Evolutionary conservation across 2,888 invertebrate genomes (phyloP).

Genomic region (Reticulitermes lucifugus): DNA sequence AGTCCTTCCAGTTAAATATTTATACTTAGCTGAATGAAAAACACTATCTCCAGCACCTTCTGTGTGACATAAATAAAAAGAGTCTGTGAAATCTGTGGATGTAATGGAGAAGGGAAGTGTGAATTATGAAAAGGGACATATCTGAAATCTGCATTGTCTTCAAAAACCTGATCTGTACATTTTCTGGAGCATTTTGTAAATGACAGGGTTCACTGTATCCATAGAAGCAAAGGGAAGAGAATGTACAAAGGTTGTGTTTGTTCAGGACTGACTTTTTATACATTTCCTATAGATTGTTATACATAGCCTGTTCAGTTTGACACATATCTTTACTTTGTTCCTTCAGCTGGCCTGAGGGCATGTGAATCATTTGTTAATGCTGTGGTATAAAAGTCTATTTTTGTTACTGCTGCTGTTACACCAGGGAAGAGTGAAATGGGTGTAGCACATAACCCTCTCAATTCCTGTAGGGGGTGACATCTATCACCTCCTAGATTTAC

Average conservation of each 20-base stretch:
- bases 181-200: not conserved
- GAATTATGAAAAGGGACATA: not conserved
- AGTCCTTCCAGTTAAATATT: too few relatives aligned
- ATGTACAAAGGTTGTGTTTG: constrained; percentile 9
- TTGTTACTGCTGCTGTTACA: not conserved
- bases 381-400: not conserved
- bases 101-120: not conserved
- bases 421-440: not conserved
- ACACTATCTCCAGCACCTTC: too few relatives aligned
- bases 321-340: constrained; percentile 1
- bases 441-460: too few relatives aligned
- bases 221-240: not conserved
- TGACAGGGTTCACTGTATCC: not conserved
- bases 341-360: constrained; percentile 13
- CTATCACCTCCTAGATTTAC: too few relatives aligned
- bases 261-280: constrained; percentile 3
- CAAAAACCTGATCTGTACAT: not conserved
- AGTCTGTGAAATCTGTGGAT: too few relatives aligned
- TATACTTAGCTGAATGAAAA: too few relatives aligned
- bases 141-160: not conserved
- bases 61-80: too few relatives aligned
- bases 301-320: not conserved
- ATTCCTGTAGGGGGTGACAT: too few relatives aligned
- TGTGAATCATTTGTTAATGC: not conserved
- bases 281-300: not conserved